Evolutionary conservation across 2,888 invertebrate species (phyloP), one percentile per base, ranked within the genome.

Genomic region (Xylota segnis): DNA sequence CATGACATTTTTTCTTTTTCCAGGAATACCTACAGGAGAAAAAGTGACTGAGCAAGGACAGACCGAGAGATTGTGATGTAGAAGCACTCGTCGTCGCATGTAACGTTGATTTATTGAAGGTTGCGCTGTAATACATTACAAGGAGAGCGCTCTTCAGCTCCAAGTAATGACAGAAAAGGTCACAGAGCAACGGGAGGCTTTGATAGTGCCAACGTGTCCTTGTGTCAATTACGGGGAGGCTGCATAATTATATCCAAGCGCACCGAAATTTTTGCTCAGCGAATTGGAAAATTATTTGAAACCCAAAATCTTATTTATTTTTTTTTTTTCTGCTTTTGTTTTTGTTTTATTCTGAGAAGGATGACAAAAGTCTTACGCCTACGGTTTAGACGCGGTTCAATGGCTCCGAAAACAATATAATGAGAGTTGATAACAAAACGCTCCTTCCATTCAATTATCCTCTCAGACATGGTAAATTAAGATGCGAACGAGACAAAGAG

Each of bases 81-180:
- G 59, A 59, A 72, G 45, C 37, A 81, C 61, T 50, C 74, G 84
- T 50, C 74, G 84, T 78, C 74, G 34, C 45, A 68, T 61, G 79
- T 78, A 66, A 79, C 75, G 75, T 65, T 79, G 84, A 84, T 84
- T 84, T 84, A 84, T 84, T 84, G 83, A 43, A 43, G 74, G 70
- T 52, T 37, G 45, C 63, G 45, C 58, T 54, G 70, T 84, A 79
- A 84, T 84, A 66, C 75, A 79, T 84, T 70, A 78, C 54, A 61
- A 43, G 14, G 40, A 74, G 72, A 58, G 78, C 72, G 74, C 75
- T 61, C 75, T 61, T 10, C 63, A 75, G 70, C 70, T 65, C 16
- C 70, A 59, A 40, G 45, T 74, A 56, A 79, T 84, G 79, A 79
- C 84, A 76, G 71, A 18, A 65, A 79, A 84, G 70, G 79, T 75